Evolutionary conservation across 2,113 vertebrate species (phyloP).

Genomic region (Strigops habroptila): DNA sequence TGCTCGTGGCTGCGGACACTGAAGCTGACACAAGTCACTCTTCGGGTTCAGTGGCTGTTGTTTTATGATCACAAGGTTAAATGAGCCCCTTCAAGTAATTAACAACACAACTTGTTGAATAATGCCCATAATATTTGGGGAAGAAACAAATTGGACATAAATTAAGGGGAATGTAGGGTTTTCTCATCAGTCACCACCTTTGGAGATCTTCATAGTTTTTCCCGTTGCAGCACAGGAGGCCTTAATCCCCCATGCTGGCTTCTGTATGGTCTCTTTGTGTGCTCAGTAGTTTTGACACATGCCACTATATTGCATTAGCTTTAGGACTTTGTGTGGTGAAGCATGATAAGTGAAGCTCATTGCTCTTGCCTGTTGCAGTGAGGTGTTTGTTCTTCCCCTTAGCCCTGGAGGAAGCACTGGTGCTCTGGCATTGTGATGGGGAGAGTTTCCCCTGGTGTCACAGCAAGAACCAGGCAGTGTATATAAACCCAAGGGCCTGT

Average conservation of each 20-base stretch:
- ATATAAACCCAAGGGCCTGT: background rate
- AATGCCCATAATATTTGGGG: background rate
- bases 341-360: background rate
- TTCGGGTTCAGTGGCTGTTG: background rate
- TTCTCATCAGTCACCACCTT: background rate
- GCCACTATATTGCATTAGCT: rapidly evolving
- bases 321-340: background rate
- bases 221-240: background rate
- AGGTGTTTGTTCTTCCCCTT: background rate
- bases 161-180: background rate
- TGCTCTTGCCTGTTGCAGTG: rapidly evolving
- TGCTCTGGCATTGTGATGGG: background rate
- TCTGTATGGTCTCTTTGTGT: background rate
- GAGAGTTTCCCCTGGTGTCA: background rate
- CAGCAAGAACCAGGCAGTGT: background rate
- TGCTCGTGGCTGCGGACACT: background rate
- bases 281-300: background rate
- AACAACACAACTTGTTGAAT: background rate
- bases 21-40: background rate
- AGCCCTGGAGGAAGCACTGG: background rate
- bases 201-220: background rate
- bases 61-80: background rate
- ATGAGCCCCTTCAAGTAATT: background rate
- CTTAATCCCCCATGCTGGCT: background rate
- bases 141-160: background rate